Base-by-base conservation (phyloP, 1,140 invertebrate species). In the Bombus polaris region DNA sequence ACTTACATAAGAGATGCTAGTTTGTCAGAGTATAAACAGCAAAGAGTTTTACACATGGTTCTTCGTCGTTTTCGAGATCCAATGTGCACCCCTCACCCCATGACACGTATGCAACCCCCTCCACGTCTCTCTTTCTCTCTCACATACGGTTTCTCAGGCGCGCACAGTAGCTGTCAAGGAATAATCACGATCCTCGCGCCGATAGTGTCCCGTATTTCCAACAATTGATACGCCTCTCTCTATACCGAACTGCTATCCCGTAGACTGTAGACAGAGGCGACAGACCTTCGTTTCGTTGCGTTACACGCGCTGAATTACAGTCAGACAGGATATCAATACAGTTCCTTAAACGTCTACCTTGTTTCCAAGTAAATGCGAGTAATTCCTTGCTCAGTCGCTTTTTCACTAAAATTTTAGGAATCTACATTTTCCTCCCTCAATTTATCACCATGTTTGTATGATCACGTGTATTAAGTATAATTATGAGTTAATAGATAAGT, bases 201-300 rank as follows among this genome's bases (percentile, higher is more conserved):
- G 89, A 90, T 90, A 90, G 87, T 88, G 89, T 90, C 89, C 87
- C 81, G 89, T 85, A 86, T 90, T 90, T 84, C 89, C 83, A 90
- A 90, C 89, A 90, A 90, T 90, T 90, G 89, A 90, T 90, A 87
- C 89, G 83, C 73, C 73, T 85, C 88, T 88, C 77, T 86, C 74
- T 85, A 79, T 59, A n/a, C 78, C 59, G 75, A 78, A 80, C 82
- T 65, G 86, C 70, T 75, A 42, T 70, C 59, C 42, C 62, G 53
- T 71, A 71, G 35, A 81, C 74, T 59, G 53, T 71, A 71, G 35
- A 81, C 74, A 81, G 76, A 72, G 77, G 65, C 85, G 77, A 81
- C 71, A 83, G 75, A 88, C 88, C 89, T 90, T 90, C 89, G 77
- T 90, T 88, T 87, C 86, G 83, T 87, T 84, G 66, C 75, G 86